A percentile compares a stretch with the other conserved stretches of the same genome.
These are phyloP conservation scores for Bombylius discolor DNA, from an alignment of 2,888 invertebrate genomes.

Conservation along the genomic window DNA sequence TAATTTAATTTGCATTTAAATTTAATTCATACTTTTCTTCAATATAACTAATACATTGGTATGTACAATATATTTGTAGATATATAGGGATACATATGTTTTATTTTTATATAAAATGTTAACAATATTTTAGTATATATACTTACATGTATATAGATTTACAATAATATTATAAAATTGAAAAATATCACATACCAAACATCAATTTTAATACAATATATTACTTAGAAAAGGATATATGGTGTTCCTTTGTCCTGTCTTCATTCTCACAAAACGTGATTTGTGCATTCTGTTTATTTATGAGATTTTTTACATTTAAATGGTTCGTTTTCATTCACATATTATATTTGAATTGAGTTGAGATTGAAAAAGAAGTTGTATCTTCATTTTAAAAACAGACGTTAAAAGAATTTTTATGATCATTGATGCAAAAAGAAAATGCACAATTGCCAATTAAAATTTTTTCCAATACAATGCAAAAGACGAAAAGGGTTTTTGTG, in stretches of 20 bases:
- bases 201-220: background rate
- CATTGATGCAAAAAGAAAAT: conserved; percentile 15
- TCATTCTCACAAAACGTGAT: background rate
- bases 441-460: conserved; percentile 31
- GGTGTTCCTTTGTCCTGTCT: background rate
- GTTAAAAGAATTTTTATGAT: conserved; percentile 25
- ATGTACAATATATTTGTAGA: too few species aligned
- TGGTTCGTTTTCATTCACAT: background rate
- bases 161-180: too few species aligned
- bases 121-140: background rate
- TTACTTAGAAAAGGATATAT: background rate
- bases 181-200: background rate
- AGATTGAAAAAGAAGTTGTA: background rate
- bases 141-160: background rate
- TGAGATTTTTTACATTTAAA: conserved; percentile 5
- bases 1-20: background rate
- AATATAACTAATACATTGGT: too few species aligned
- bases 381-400: background rate
- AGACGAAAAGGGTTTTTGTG: conserved; percentile 24
- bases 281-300: conserved; percentile 8
- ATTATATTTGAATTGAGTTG: background rate
- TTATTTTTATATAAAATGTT: too few species aligned
- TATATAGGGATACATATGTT: too few species aligned
- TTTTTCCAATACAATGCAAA: conserved; percentile 19
- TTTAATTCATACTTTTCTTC: too few species aligned